Conservation (phyloP, 2,113 vertebrate genomes). For the Columbina picui region DNA sequence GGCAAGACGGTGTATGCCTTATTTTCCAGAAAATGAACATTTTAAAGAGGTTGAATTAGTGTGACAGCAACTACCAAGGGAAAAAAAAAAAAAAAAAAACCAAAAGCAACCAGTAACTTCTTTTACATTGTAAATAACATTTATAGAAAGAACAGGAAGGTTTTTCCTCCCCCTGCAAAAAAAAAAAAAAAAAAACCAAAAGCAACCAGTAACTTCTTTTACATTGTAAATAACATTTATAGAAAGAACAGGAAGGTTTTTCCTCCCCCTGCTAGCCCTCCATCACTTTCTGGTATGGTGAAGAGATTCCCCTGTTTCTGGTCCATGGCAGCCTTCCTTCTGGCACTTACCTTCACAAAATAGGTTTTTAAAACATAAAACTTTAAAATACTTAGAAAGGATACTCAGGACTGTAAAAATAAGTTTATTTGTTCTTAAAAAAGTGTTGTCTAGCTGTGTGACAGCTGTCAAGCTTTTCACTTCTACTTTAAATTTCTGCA, state of each 20-base stretch:
- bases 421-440: not conserved
- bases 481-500: not conserved
- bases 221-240: not conserved
- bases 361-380: not conserved
- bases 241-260: not conserved
- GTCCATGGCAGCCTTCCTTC: not conserved
- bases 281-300: not conserved
- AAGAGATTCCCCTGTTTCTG: not conserved
- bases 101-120: too few relatives aligned
- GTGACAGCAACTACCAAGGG: not conserved
- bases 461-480: not conserved
- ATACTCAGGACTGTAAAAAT: not conserved
- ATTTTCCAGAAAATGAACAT: not conserved
- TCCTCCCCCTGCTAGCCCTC: not conserved
- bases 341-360: not conserved
- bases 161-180: not conserved
- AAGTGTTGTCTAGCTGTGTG: not conserved
- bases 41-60: not conserved
- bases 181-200: too few relatives aligned
- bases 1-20: not conserved
- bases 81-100: too few relatives aligned
- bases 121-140: not conserved
- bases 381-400: not conserved
- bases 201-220: not conserved
- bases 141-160: not conserved